These are phyloP conservation scores for Montipora foliosa DNA, from an alignment of 64 coral and sea anemone species.

Conservation along the genomic window DNA sequence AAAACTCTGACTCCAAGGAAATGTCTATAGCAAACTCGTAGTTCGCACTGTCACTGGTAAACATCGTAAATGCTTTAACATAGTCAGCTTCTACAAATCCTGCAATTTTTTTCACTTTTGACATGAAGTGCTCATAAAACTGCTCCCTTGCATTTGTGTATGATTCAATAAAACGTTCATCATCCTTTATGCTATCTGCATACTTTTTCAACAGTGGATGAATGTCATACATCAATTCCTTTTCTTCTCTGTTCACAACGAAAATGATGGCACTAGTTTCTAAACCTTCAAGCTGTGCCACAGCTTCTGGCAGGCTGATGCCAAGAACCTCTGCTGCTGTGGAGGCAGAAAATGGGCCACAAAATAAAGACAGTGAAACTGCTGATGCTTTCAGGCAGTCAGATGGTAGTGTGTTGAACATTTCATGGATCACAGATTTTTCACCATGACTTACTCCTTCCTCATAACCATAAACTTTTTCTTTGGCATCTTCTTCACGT, in stretches of 20 bases:
- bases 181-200: too few relatives aligned
- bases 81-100: not conserved
- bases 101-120: not conserved
- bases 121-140: not conserved
- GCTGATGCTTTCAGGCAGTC: not conserved
- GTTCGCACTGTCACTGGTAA: too few relatives aligned
- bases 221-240: too few relatives aligned
- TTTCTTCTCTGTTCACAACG: too few relatives aligned
- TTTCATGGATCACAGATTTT: not conserved
- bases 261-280: too few relatives aligned
- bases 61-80: not conserved
- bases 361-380: not conserved
- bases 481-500: not conserved
- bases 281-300: too few relatives aligned
- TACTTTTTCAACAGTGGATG: too few relatives aligned
- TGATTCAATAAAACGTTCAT: too few relatives aligned
- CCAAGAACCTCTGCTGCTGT: not conserved
- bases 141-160: not conserved
- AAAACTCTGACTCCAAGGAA: not conserved
- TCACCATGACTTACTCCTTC: not conserved
- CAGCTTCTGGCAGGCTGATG: not conserved
- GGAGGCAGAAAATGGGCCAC: not conserved
- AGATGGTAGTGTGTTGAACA: not conserved
- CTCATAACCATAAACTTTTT: not conserved
- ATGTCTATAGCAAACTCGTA: too few relatives aligned